A percentile compares a stretch with the other conserved stretches of the same genome.
These are phyloP conservation scores for Takifugu ocellatus DNA, from an alignment of 2,797 vertebrate genomes.

Conservation along the genomic window DNA sequence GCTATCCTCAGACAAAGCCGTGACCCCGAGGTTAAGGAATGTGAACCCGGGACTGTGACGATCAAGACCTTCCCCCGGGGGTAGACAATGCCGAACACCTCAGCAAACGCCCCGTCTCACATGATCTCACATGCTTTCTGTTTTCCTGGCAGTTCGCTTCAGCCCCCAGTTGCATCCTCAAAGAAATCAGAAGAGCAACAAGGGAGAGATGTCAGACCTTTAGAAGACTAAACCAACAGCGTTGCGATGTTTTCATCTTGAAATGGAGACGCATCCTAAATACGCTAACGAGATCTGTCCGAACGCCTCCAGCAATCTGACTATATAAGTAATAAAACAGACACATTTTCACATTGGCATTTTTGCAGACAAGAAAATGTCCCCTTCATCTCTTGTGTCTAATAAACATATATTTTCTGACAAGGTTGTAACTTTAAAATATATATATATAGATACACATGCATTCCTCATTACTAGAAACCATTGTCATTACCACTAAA, in stretches of 20 bases:
- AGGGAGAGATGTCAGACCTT: constrained; percentile 7
- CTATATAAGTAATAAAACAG: too few species aligned
- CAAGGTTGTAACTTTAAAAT: background rate
- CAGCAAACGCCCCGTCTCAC: constrained; percentile 47
- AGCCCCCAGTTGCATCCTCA: constrained; percentile 15
- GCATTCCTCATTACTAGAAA: constrained; percentile 48
- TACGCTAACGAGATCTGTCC: too few species aligned
- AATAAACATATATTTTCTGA: background rate
- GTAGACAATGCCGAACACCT: constrained; percentile 59
- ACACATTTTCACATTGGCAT: too few species aligned
- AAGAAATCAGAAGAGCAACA: constrained; percentile 8
- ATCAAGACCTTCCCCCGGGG: constrained; percentile 68
- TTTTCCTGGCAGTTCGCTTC: constrained; percentile 10
- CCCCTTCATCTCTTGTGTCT: background rate
- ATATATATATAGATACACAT: constrained; percentile 6
- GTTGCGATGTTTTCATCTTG: too few species aligned
- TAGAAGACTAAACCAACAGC: background rate
- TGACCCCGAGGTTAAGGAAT: constrained; percentile 78
- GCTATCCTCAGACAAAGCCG: constrained; percentile 72
- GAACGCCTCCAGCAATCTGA: too few species aligned
- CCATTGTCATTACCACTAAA: constrained; percentile 64
- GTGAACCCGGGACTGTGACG: constrained; percentile 71
- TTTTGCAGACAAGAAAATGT: background rate
- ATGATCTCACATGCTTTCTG: constrained; percentile 47
- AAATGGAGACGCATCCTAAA: too few species aligned